Evolutionary conservation across 2,888 invertebrate genomes (phyloP), one percentile per base, ranked within the genome.

Genomic region (Drosophila parthenogenetica): DNA sequence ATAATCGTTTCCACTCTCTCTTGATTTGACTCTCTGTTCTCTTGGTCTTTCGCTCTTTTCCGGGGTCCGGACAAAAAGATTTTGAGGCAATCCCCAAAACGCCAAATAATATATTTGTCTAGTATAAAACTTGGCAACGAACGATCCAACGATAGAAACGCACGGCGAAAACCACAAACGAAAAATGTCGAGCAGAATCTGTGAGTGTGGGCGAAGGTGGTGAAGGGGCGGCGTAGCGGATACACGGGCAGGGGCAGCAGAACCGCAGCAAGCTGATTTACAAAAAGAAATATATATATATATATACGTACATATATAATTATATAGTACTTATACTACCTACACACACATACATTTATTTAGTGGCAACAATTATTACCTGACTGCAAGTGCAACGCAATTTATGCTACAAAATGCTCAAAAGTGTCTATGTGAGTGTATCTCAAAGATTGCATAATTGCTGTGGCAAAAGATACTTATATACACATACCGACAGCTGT

Each of bases 91-190:
- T 64, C 43, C 71, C 65, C 72, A 62, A 29, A 62, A 73, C 61
- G 71, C 71, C 43, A 72, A 78, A 87, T 76, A 87, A 66, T 84
- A 85, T 74, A 85, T 74, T 81, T 85, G 72, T 66, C 87, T 85
- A 79, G 86, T 85, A 82, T 77, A 84, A 82, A 85, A 79, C 76
- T 83, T 84, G 83, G 83, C 83, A 84, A 74, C 87, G 85, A 76
- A 69, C 77, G 73, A 35, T 73, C 76, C 55, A 73, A 76, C 83
- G 74, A 68, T 40, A 62, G 62, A 73, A 35, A 54, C 71, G 77
- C 76, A 73, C 81, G 78, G 73, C 79, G 68, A 68, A 58, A 67
- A 59, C 49, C 53, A 69, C 68, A 81, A 49, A 73, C 48, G 29
- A 35, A 73, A 86, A 84, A 85, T 85, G 84, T 82, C 86, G 81